Conservation (phyloP, 2,797 vertebrate species). For the Todus mexicanus region DNA sequence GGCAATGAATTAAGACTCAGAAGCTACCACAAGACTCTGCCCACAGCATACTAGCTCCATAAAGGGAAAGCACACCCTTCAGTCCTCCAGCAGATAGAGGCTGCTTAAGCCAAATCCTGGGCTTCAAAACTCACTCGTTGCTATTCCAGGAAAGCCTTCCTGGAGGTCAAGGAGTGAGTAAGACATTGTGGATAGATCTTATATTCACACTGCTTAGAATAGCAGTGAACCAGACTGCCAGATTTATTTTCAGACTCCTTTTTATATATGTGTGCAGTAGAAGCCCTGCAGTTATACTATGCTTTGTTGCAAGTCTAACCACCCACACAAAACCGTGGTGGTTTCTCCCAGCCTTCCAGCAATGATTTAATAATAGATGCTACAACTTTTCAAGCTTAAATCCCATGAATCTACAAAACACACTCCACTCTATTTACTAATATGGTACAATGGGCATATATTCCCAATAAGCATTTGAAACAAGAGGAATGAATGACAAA, state of each 20-base stretch:
- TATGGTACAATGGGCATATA: neutral
- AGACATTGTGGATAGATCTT: constrained; percentile 32
- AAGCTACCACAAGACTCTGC: neutral
- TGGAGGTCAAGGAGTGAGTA: constrained; percentile 51
- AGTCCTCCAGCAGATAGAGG: neutral
- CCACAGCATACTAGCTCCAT: fast-evolving
- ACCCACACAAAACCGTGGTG: constrained; percentile 10
- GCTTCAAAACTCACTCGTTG: neutral
- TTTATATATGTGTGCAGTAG: constrained; percentile 42
- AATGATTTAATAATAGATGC: constrained; percentile 58
- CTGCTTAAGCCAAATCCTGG: constrained; percentile 6
- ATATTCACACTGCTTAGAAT: constrained; percentile 37
- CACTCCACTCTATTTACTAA: constrained; percentile 7
- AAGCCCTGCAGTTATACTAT: constrained; percentile 48
- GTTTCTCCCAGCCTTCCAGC: constrained; percentile 44
- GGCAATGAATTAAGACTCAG: fast-evolving
- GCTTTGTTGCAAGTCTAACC: constrained; percentile 57
- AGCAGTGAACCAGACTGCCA: constrained; percentile 47
- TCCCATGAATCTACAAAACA: constrained; percentile 39
- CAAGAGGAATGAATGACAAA: neutral
- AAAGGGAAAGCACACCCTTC: neutral
- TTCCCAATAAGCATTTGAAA: neutral
- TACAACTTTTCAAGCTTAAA: constrained; percentile 1
- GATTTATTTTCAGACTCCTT: constrained; percentile 60
- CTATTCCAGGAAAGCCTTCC: constrained; percentile 53